These are phyloP conservation scores for Galerucella nymphaeae DNA, from an alignment of 2,888 invertebrate species.

Conservation along the genomic window DNA sequence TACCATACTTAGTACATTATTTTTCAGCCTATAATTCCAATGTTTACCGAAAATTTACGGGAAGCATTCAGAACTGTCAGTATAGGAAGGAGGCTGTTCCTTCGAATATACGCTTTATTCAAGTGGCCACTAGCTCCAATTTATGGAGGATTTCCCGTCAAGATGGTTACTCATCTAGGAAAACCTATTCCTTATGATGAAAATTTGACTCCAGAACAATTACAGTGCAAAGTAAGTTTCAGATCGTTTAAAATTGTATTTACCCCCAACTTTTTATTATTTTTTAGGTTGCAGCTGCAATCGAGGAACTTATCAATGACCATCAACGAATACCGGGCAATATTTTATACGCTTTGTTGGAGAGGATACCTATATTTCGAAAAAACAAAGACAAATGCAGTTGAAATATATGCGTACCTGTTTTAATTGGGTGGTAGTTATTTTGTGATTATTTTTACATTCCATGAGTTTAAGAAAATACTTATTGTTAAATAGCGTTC, in stretches of 20 bases:
- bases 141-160: conserved; percentile 98
- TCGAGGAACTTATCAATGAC: conserved; percentile 80
- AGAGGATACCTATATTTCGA: conserved; percentile 65
- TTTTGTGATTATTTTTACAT: conserved; percentile 8
- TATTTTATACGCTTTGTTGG: conserved; percentile 82
- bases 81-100: conserved; percentile 79
- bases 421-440: not conserved
- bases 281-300: conserved; percentile 76
- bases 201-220: conserved; percentile 79
- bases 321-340: conserved; percentile 91
- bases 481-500: not conserved
- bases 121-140: conserved; percentile 92
- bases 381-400: conserved; percentile 29
- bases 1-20: conserved; percentile 16
- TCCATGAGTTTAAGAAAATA: not conserved
- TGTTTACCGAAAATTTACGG: conserved; percentile 95
- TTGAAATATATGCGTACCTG: not conserved
- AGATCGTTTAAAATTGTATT: not conserved
- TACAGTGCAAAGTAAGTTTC: conserved; percentile 78
- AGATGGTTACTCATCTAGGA: conserved; percentile 89
- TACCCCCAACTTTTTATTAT: too few relatives aligned
- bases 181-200: conserved; percentile 83
- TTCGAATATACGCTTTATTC: conserved; percentile 84
- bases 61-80: conserved; percentile 93
- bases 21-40: conserved; percentile 89